Base-by-base conservation (phyloP, 1,140 invertebrate species). In the Cephus cinctus region DNA sequence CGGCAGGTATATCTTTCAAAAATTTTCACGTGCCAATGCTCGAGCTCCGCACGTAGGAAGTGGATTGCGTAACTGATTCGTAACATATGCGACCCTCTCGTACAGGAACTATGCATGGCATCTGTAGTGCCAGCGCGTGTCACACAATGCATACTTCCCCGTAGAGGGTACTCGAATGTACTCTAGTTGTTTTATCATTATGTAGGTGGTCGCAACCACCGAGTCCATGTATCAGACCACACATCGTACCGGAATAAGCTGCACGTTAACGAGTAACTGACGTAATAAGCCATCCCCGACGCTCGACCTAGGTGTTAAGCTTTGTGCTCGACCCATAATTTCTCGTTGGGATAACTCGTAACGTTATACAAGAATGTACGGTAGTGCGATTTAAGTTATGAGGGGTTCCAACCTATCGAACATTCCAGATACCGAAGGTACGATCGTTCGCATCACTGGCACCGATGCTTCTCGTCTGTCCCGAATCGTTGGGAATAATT, bases 61-160 rank as follows among this genome's bases (percentile, higher is more conserved):
- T 52, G 31, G n/a, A 23, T 43, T 43, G 42, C 22, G 22, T 38
- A 57, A 57, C 44, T 54, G 56, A 58, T 58, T 50, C 20, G 38
- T 34, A 54, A 47, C 56, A 58, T 54, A 57, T 57, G 55, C 44
- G 47, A 20, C 22, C 41, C 38, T 48, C 53, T 47, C 27, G 45
- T 11, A 43, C 35, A 39, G 49, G 22, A 47, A 51, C 48, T 46
- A 39, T 21, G 36, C 56, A 50, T 57, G 60, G 69, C 68, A 66
- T 73, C 63, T 70, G 65, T 72, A 71, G 70, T 69, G 52, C 57
- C 47, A 59, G 66, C 70, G 69, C 71, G 71, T 74, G 71, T 63
- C 65, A 47, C 50, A 74, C 69, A 74, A 74, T 72, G 66, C 61
- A 58, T 54, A 66, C 71, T 74, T 64, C 35, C 60, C 52, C 50